These are phyloP conservation scores for Cydia pomonella DNA, from an alignment of 1,140 invertebrate genomes.

Conservation along the genomic window DNA sequence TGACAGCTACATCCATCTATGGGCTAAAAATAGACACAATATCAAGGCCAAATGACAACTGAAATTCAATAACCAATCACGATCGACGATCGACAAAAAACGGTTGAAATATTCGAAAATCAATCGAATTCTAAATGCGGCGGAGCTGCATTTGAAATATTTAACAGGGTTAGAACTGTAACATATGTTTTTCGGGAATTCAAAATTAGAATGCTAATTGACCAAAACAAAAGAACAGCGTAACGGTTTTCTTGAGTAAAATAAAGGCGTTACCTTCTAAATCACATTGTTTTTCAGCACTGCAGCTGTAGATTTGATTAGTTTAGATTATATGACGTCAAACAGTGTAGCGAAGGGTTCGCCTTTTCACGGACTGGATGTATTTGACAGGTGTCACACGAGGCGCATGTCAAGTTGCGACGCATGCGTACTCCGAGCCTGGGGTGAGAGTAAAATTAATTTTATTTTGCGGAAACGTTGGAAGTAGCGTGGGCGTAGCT, in stretches of 20 bases:
- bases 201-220: background rate
- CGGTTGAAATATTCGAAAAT: constrained; percentile 12
- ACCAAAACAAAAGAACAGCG: background rate
- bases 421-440: constrained; percentile 51
- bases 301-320: constrained; percentile 39
- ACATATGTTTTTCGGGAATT: constrained; percentile 6
- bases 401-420: constrained; percentile 48
- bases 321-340: constrained; percentile 52
- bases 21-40: constrained; percentile 50
- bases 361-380: constrained; percentile 45
- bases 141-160: background rate
- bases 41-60: constrained; percentile 35
- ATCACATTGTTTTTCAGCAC: constrained; percentile 53
- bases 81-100: background rate
- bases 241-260: background rate
- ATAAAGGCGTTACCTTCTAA: constrained; percentile 44
- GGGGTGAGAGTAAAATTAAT: constrained; percentile 31
- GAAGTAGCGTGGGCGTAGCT: constrained; percentile 37
- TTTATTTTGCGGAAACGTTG: constrained; percentile 11
- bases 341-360: constrained; percentile 37
- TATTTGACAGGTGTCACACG: constrained; percentile 59
- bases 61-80: constrained; percentile 23
- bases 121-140: background rate
- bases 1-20: constrained; percentile 37
- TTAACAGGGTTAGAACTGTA: constrained; percentile 8